These are phyloP conservation scores for Heliothis subflexa DNA, from an alignment of 1,140 invertebrate genomes.

Conservation along the genomic window DNA sequence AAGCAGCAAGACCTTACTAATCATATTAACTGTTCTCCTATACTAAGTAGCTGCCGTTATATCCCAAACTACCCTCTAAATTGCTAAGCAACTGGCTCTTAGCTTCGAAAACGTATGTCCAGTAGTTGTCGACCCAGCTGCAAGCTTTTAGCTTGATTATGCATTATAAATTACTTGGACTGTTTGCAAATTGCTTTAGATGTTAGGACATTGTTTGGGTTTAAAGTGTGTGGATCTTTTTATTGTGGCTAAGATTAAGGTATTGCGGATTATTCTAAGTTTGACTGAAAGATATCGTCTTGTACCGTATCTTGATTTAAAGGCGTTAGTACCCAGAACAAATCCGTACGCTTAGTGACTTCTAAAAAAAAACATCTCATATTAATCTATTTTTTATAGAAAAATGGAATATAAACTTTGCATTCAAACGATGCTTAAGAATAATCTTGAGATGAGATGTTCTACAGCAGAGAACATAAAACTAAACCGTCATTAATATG, in stretches of 20 bases:
- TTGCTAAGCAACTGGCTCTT: constrained; percentile 47
- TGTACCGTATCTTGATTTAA: too few relatives aligned
- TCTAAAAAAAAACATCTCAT: too few relatives aligned
- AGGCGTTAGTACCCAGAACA: too few relatives aligned
- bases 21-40: constrained; percentile 36
- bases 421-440: too few relatives aligned
- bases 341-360: too few relatives aligned
- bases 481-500: not conserved
- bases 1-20: constrained; percentile 32
- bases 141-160: constrained; percentile 59
- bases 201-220: not conserved
- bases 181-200: constrained; percentile 40
- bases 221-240: not conserved
- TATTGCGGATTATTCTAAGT: not conserved
- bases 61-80: constrained; percentile 43
- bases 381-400: too few relatives aligned
- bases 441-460: too few relatives aligned
- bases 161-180: constrained; percentile 52
- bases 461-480: not conserved
- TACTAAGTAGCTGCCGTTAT: constrained; percentile 34
- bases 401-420: too few relatives aligned
- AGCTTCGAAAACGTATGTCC: constrained; percentile 44
- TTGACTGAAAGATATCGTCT: too few relatives aligned
- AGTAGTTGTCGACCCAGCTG: constrained; percentile 43
- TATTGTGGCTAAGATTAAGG: not conserved